A percentile compares a stretch with the other conserved stretches of the same genome.
Evolutionary conservation across 2,113 vertebrate species (phyloP).

Genomic region (Nycticryphes semicollaris): DNA sequence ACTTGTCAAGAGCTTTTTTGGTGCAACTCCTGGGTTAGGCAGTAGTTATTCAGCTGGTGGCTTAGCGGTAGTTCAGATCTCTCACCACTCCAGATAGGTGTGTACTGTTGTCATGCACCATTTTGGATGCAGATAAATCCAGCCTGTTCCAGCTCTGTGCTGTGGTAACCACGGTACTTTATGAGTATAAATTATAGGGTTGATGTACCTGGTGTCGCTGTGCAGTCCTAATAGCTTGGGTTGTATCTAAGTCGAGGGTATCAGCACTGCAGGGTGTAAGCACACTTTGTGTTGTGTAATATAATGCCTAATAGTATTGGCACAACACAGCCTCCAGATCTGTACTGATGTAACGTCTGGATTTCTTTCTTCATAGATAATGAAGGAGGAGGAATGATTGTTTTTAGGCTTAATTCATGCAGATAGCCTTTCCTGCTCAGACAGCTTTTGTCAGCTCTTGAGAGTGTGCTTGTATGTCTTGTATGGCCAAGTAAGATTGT

Average conservation of each 20-base stretch:
- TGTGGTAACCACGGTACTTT: background rate
- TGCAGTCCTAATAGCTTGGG: background rate
- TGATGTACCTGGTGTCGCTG: background rate
- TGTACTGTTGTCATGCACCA: background rate
- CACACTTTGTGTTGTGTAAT: background rate
- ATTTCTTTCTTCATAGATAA: background rate
- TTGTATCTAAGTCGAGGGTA: background rate
- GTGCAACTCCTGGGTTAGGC: background rate
- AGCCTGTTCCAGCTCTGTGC: background rate
- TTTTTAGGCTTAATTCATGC: background rate
- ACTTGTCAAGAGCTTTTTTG: background rate
- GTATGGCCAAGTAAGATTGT: background rate
- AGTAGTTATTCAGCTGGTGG: background rate
- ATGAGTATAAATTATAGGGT: no score
- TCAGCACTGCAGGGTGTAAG: background rate
- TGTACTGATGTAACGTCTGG: background rate
- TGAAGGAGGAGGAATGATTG: background rate
- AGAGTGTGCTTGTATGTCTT: background rate
- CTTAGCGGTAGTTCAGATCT: background rate
- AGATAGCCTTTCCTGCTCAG: background rate
- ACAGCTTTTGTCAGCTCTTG: background rate
- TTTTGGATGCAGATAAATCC: background rate
- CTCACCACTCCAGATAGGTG: rapidly evolving
- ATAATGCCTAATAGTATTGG: background rate
- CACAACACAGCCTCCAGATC: background rate